phyloP scores from a whole-genome alignment of 2,888 invertebrate species.

The Drosophila mayaguana region DNA sequence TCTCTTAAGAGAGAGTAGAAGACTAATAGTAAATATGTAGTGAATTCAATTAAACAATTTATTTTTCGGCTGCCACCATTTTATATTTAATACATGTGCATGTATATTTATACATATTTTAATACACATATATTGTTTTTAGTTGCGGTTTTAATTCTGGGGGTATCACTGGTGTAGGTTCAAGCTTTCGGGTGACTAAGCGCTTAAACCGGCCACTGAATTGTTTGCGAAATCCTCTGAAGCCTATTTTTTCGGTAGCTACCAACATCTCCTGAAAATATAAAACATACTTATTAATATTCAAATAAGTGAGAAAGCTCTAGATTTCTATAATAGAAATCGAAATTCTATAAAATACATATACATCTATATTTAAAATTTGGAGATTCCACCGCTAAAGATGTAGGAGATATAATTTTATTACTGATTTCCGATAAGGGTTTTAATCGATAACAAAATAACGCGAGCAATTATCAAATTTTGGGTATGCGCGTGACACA shows the following conservation, averaged over 20 bases:
- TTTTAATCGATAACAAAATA: too few species aligned
- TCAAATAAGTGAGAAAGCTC: neutral
- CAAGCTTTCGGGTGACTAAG: conserved; percentile 93
- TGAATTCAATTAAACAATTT: neutral
- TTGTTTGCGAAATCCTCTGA: conserved; percentile 94
- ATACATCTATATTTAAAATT: too few species aligned
- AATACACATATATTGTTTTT: conserved; percentile 95
- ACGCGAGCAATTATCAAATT: too few species aligned
- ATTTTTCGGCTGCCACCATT: conserved; percentile 38
- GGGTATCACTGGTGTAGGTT: conserved; percentile 93
- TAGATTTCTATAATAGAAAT: too few species aligned
- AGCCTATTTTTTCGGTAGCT: conserved; percentile 90
- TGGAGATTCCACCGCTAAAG: too few species aligned
- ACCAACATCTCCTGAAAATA: conserved; percentile 90
- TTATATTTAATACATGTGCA: conserved; percentile 27
- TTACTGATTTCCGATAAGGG: too few species aligned
- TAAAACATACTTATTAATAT: neutral
- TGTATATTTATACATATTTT: conserved; percentile 28
- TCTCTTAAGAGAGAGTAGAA: too few species aligned
- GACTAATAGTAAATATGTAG: too few species aligned
- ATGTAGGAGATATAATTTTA: too few species aligned
- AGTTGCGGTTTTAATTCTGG: conserved; percentile 94
- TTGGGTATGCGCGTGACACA: too few species aligned
- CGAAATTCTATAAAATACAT: too few species aligned
- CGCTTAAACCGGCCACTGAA: conserved; percentile 94